A percentile compares a stretch with the other conserved stretches of the same genome.
phyloP scores from a whole-genome alignment of 64 coral and sea anemone genomes.

The Pachyseris speciosa region DNA sequence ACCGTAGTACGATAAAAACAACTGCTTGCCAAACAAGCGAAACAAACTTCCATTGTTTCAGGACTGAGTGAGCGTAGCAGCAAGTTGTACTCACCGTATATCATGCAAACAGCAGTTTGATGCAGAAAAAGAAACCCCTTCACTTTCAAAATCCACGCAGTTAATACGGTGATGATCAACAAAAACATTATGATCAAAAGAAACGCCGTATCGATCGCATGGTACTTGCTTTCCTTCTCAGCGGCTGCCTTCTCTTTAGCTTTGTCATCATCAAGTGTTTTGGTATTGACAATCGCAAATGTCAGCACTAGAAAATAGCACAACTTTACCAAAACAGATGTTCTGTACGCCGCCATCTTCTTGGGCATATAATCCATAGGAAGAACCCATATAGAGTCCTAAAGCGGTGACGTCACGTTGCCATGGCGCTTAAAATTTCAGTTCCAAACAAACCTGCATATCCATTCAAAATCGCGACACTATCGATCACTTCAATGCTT shows the following conservation, averaged over 20 bases:
- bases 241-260: constrained; percentile 71
- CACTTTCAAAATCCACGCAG: constrained; percentile 98
- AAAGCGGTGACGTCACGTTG: too few relatives aligned
- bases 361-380: too few relatives aligned
- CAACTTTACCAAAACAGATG: not conserved
- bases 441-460: too few relatives aligned
- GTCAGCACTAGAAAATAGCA: not conserved
- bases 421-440: too few relatives aligned
- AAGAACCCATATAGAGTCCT: too few relatives aligned
- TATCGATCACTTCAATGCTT: too few relatives aligned
- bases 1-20: too few relatives aligned
- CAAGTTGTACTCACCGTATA: constrained; percentile 81
- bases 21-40: not conserved
- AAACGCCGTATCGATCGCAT: constrained; percentile 84
- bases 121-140: constrained; percentile 96
- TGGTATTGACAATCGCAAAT: not conserved
- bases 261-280: not conserved
- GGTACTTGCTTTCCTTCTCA: constrained; percentile 64
- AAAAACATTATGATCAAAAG: constrained; percentile 89
- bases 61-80: too few relatives aligned
- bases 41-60: not conserved
- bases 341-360: not conserved
- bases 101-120: constrained; percentile 97
- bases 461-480: too few relatives aligned
- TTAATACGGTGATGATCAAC: constrained; percentile 89